Evolutionary conservation across 1,140 invertebrate species (phyloP).

Genomic region (Hyles euphorbiae): DNA sequence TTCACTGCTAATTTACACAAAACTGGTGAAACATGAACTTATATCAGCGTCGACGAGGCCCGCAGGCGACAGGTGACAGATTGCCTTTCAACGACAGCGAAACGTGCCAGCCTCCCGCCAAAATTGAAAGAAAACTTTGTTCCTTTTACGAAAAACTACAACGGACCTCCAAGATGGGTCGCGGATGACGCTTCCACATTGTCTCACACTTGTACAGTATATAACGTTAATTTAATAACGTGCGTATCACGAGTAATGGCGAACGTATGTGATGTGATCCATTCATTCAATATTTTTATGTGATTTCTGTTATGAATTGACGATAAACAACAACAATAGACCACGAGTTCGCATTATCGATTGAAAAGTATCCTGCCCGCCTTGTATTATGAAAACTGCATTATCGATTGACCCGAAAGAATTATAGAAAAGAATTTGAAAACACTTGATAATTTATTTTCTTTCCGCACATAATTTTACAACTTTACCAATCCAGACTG

Average conservation of each 20-base stretch:
- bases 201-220: constrained; percentile 19
- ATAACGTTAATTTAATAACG: constrained; percentile 28
- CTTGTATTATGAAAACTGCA: neutral
- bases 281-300: constrained; percentile 7
- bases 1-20: constrained; percentile 60
- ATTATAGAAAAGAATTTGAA: constrained; percentile 17
- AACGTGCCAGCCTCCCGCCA: constrained; percentile 63
- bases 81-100: constrained; percentile 50
- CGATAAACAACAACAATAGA: constrained; percentile 6
- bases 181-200: constrained; percentile 18
- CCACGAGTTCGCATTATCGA: constrained; percentile 1
- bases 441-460: constrained; percentile 18
- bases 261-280: constrained; percentile 21
- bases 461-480: constrained; percentile 11
- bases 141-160: constrained; percentile 45
- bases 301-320: constrained; percentile 13
- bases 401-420: constrained; percentile 14
- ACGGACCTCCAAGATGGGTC: constrained; percentile 17
- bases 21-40: constrained; percentile 45
- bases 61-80: constrained; percentile 68
- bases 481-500: constrained; percentile 9
- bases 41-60: constrained; percentile 44
- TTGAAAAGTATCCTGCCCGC: neutral
- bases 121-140: constrained; percentile 61
- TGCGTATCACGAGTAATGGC: constrained; percentile 39